phyloP scores from a whole-genome alignment of 2,113 vertebrate genomes.

The Nycticryphes semicollaris region DNA sequence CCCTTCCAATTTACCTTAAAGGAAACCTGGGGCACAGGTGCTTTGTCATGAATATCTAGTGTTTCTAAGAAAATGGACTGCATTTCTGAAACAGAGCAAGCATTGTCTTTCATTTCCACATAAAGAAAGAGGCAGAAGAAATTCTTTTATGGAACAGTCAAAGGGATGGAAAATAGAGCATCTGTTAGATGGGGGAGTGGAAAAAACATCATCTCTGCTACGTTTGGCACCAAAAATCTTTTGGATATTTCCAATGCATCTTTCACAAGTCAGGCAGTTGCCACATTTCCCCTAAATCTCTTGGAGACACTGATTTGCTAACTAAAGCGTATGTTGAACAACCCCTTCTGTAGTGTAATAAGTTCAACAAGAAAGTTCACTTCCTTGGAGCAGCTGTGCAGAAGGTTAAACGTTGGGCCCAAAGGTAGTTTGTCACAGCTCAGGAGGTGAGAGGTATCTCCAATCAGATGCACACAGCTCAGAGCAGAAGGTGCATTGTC shows the following conservation, averaged over 20 bases:
- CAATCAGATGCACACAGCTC: accelerated
- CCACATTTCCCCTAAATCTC: not conserved
- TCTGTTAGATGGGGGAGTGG: not conserved
- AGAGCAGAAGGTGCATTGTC: not conserved
- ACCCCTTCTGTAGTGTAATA: not conserved
- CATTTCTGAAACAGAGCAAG: not conserved
- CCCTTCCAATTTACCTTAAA: not conserved
- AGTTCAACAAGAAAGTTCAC: not conserved
- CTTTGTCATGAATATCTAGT: not conserved
- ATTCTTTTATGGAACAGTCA: not conserved
- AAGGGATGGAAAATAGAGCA: not conserved
- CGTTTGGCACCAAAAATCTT: not conserved
- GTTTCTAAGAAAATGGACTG: not conserved
- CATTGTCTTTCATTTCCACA: not conserved
- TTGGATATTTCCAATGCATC: not conserved
- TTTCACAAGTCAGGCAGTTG: not conserved
- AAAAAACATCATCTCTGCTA: not conserved
- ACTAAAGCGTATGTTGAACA: not conserved
- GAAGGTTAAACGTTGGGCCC: not conserved
- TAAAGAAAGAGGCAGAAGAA: not conserved
- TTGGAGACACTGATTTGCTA: not conserved
- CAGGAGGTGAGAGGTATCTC: not conserved
- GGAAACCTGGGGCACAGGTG: not conserved
- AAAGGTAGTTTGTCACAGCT: not conserved
- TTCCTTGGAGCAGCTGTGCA: not conserved